phyloP scores from a whole-genome alignment of 2,113 vertebrate genomes.

The Emberiza fucata region DNA sequence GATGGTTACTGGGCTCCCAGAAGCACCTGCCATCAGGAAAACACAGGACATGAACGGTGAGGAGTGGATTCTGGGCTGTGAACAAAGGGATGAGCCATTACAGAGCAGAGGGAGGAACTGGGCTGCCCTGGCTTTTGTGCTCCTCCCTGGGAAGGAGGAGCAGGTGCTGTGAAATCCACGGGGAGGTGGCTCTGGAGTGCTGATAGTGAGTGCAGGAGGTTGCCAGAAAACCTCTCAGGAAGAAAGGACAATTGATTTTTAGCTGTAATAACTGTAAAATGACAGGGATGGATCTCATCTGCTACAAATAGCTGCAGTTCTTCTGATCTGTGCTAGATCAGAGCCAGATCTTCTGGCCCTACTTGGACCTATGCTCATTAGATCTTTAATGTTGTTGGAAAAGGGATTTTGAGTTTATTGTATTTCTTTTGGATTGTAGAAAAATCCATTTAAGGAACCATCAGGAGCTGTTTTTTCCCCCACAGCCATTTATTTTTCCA shows the following conservation, averaged over 20 bases:
- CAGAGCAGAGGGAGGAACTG: not conserved
- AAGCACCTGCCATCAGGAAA: not conserved
- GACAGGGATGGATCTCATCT: not conserved
- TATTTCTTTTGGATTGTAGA: not conserved
- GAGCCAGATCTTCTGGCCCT: not conserved
- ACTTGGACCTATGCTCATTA: not conserved
- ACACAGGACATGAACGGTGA: not conserved
- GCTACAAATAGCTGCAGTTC: not conserved
- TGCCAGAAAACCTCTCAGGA: constrained; percentile 24
- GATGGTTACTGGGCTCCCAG: not conserved
- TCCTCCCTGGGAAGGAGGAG: not conserved
- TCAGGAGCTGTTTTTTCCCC: not conserved
- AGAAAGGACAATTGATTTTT: constrained; percentile 31
- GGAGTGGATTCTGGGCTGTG: not conserved
- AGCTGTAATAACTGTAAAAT: not conserved
- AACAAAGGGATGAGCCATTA: not conserved
- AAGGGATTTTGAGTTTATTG: not conserved
- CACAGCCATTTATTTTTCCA: not conserved
- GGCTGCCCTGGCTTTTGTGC: not conserved
- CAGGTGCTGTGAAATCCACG: not conserved
- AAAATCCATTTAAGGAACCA: not conserved
- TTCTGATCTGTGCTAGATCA: not conserved
- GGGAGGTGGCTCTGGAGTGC: not conserved
- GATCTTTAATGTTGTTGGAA: not conserved
- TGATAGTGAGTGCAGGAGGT: not conserved